Percentiles rank a stretch among this genome's conserved stretches.
phyloP scores from a whole-genome alignment of 2,888 invertebrate genomes.

The Tridacna gigas region DNA sequence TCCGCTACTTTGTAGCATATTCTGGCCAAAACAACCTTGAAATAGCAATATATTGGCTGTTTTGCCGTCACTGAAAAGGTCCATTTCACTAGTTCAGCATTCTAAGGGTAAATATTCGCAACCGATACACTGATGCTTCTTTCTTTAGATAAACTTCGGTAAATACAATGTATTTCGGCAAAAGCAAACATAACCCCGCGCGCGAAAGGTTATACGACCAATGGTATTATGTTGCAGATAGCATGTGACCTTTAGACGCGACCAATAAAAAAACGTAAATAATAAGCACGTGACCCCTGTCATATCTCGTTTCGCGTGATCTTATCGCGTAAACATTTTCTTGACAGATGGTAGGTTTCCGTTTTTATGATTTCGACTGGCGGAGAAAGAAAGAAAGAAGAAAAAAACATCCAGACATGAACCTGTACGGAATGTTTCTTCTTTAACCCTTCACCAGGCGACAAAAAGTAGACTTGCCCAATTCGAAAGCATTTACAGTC shows the following conservation, averaged over 20 bases:
- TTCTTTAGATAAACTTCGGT: background rate
- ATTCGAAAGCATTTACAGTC: background rate
- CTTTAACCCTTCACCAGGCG: no score
- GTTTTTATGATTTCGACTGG: background rate
- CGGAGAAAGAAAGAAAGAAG: background rate
- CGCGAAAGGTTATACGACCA: conserved; percentile 18
- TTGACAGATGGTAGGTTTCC: conserved; percentile 18
- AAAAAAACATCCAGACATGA: no score
- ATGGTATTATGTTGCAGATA: conserved; percentile 20
- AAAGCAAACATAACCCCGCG: conserved; percentile 20
- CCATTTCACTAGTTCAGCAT: no score
- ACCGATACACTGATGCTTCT: background rate
- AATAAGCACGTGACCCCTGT: conserved; percentile 32
- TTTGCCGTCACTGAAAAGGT: background rate
- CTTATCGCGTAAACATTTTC: conserved; percentile 28
- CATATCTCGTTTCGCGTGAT: conserved; percentile 26
- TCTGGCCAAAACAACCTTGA: background rate
- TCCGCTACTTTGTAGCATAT: background rate
- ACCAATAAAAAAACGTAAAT: conserved; percentile 29
- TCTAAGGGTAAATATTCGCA: background rate
- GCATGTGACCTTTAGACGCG: conserved; percentile 26
- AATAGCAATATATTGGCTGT: background rate
- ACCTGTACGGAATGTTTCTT: no score
- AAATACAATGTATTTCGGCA: background rate
- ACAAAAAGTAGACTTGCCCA: background rate